Base-by-base conservation (phyloP, 2,888 invertebrate species). In the Dione juno region DNA sequence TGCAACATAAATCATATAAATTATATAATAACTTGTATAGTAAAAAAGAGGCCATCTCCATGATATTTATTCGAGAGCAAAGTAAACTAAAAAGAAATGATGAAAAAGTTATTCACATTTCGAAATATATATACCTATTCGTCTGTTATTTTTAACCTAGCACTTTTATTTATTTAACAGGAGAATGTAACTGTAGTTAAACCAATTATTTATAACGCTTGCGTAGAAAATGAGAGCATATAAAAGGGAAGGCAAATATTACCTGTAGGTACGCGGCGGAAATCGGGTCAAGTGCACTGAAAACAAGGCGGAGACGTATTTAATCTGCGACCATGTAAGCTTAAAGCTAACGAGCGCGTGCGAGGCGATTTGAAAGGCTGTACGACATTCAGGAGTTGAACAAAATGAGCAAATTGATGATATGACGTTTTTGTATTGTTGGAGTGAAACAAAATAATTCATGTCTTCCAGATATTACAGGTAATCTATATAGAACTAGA, bases 221-320 rank as follows among this genome's bases (percentile, higher is more conserved):
- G 50, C 64, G 50, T 64, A 64, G n/a, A 35, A 64, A 64, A 50
- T 50, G 50, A 50, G 64, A 50, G 50, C 50, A 50, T 64, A 50
- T 64, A 50, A 64, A 64, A 50, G 64, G 50, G 37, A 50, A 37
- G 50, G 64, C 37, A 64, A 64, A 64, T 48, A 64, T 64, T 64
- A 64, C 50, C 50, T 64, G 64, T 63, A 63, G 48, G 63, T 40
- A 64, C 48, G 61, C 19, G 61, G 45, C 43, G 21, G 43, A 48
- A 70, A 70, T 21, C 54, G 40, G 70, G 70, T 70, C 70, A 67
- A 70, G 70, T 70, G 70, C 61, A 70, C 70, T 70, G 66, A 70
- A 70, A 70, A 70, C 70, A 70, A 70, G 70, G 66, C 69, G 58
- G 61, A 70, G 70, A 67, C 66, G 66, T 70, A 61, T 70, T 70